A percentile compares a stretch with the other conserved stretches of the same genome.
Evolutionary conservation across 2,113 vertebrate genomes (phyloP).

Genomic region (Alaudala cheleensis): DNA sequence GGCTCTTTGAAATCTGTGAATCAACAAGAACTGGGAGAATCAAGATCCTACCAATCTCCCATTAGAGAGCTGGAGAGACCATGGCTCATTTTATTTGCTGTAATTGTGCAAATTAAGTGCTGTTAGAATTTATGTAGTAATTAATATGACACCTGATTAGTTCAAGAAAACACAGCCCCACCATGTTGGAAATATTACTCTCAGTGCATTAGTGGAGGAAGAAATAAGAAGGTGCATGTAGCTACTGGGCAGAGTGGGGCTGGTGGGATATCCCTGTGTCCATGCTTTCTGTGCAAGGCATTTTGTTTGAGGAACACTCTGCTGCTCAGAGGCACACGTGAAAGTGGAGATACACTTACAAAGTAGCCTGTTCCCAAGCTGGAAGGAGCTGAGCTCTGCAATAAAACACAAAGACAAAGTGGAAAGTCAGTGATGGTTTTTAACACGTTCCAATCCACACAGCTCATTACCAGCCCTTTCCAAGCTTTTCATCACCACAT

Average conservation of each 20-base stretch:
- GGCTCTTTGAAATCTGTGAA: neutral
- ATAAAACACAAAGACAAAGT: constrained; percentile 78
- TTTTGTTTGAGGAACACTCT: neutral
- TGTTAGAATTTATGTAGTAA: neutral
- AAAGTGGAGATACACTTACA: constrained; percentile 78
- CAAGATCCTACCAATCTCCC: neutral
- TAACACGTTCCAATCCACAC: constrained; percentile 64
- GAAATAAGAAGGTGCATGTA: neutral
- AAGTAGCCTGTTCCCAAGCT: constrained; percentile 87
- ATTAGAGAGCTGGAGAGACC: neutral
- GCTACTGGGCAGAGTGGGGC: neutral
- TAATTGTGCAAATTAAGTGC: neutral
- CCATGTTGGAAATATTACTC: neutral
- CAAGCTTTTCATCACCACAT: constrained; percentile 82
- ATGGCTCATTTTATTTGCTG: neutral
- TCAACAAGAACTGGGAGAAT: neutral
- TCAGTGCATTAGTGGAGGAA: neutral
- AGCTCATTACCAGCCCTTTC: constrained; percentile 82
- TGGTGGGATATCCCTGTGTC: neutral
- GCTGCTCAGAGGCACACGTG: constrained; percentile 16
- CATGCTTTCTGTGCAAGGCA: neutral
- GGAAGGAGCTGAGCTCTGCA: constrained; percentile 82
- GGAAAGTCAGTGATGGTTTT: constrained; percentile 76
- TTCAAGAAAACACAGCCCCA: neutral
- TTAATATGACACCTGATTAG: neutral